Evolutionary conservation across 2,888 invertebrate genomes (phyloP).

Genomic region (Thelaira solivaga): DNA sequence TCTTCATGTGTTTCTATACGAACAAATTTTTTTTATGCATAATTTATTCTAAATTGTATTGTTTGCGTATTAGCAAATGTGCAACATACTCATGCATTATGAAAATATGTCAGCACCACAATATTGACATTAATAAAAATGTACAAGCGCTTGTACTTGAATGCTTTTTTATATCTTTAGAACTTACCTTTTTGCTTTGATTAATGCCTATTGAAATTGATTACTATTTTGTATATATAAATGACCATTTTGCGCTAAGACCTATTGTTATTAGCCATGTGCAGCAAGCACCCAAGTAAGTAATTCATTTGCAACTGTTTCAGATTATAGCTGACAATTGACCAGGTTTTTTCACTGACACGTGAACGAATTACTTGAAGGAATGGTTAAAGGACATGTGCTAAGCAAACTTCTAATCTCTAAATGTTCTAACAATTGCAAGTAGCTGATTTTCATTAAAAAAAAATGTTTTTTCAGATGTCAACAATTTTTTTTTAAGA

Average conservation of each 20-base stretch:
- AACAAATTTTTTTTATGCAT: constrained; percentile 27
- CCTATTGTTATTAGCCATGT: constrained; percentile 56
- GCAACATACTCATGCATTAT: constrained; percentile 28
- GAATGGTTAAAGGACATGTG: constrained; percentile 23
- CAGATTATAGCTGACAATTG: constrained; percentile 43
- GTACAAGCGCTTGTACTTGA: not conserved
- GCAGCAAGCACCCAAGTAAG: no score
- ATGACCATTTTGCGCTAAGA: constrained; percentile 31
- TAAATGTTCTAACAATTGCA: no score
- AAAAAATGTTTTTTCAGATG: no score
- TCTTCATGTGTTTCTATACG: not conserved
- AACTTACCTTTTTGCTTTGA: constrained; percentile 22
- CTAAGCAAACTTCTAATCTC: constrained; percentile 10
- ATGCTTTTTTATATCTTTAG: not conserved
- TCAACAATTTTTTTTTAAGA: no score
- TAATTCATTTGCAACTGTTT: constrained; percentile 40
- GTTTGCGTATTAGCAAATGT: constrained; percentile 30
- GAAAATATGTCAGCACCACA: constrained; percentile 34
- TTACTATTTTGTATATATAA: constrained; percentile 4
- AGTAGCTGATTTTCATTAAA: no score
- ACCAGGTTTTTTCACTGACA: constrained; percentile 48
- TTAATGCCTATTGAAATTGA: not conserved
- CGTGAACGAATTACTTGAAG: constrained; percentile 22
- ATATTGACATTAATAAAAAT: not conserved
- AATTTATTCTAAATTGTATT: constrained; percentile 35